Base-by-base conservation (phyloP, 2,888 invertebrate species). In the Aleiodes leptofemur region DNA sequence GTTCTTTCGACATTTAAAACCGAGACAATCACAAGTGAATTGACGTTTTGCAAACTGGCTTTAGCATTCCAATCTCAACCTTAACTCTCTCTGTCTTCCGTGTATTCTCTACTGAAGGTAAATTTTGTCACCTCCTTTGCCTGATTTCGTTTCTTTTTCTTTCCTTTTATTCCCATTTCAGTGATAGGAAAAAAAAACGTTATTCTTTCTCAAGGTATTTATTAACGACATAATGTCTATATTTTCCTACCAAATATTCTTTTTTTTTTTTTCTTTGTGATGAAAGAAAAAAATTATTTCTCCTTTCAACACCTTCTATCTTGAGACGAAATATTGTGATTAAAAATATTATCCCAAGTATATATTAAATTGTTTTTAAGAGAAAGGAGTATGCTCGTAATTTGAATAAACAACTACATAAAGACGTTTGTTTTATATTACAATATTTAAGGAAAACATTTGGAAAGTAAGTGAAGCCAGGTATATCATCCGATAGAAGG, bases 1-100 rank as follows among this genome's bases (percentile, higher is more conserved):
- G 72, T 59, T 76, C 72, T 76, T 76, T 76, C 72, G 72, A 76
- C 76, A 76, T 76, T 76, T 76, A 76, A 59, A 56, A 48, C 57
- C 51, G 31, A 68, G 50, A 64, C 64, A 64, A 64, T 64, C 64
- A 64, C 64, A 64, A 64, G 64, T 64, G 64, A 64, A 64, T 64
- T 61, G 61, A 61, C 61, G 61, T 43, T 64, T 64, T 43, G 64
- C 64, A 61, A 61, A 61, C 61, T 14, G 61, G 61, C 64, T 64
- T 64, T 11, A 64, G 29, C 64, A 74, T 74, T 74, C 53, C 74
- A 74, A 64, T 56, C 64, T 50, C 66, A 43, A 29, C 16, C 14
- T 13, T 38, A 61, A 55, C 23, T 23, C 23, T 23, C 23, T 23
- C 23, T 23, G 57, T 74, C 74, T 74, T 74, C 70, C 70, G 74